Evolutionary conservation across 1,140 invertebrate species (phyloP), one percentile per base, ranked within the genome.

Genomic region (Drosophila kikkawai): DNA sequence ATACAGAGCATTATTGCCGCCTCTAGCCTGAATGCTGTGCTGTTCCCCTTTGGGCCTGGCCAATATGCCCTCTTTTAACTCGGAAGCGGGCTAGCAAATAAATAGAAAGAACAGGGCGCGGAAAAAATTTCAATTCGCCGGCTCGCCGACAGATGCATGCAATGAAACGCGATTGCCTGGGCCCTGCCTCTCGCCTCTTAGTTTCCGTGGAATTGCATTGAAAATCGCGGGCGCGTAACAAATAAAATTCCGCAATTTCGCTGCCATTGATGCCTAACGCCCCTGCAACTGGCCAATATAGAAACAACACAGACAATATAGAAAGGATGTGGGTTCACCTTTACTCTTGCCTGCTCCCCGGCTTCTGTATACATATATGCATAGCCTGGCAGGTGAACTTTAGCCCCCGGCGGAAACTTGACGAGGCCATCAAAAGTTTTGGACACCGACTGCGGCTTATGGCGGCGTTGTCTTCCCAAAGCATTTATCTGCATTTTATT

Each of bases 401-500:
- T 75, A 42, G 48, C 58, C 45, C 17, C 36, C 47, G 32, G 51
- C 37, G 44, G 48, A 73, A 84, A 71, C 79, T 85, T 80, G 78
- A 67, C 69, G 64, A 69, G 75, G 80, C 79, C 85, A 86, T 87
- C 83, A 83, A 87, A 86, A 87, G 58, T 83, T 87, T 87, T 73
- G 44, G 59, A 69, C 76, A 77, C 41, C 77, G 57, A 63, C 83
- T 83, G 80, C 60, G 76, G 83, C 83, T 83, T 86, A 82, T 87
- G 68, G 75, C 61, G 48, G 29, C 48, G 56, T 53, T 75, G 57
- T 53, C 82, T 55, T 65, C 67, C 36, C 37, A 12, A 69, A 56
- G 76, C 78, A 71, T 77, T 90, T 84, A 88, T 88, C 84, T 88
- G 84, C 84, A 90, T 88, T 88, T 88, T 90, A 88, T 88, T 85